These are phyloP conservation scores for Crypturellus undulatus DNA, from an alignment of 2,113 vertebrate genomes.

Conservation along the genomic window DNA sequence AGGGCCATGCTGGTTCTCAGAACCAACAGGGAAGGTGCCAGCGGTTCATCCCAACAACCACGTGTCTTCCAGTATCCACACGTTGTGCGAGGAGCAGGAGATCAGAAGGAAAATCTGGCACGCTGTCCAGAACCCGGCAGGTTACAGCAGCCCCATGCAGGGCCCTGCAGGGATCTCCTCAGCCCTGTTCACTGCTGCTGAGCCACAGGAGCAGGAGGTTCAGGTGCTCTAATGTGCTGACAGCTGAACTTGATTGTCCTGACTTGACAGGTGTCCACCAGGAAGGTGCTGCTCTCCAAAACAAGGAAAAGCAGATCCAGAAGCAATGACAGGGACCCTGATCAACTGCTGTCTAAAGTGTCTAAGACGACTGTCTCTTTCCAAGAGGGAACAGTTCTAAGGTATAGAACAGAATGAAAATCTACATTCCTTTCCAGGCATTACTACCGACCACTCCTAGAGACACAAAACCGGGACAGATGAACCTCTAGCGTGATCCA, in stretches of 20 bases:
- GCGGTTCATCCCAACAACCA: neutral
- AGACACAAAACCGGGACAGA: neutral
- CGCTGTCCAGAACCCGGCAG: neutral
- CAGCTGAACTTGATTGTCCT: too few relatives aligned
- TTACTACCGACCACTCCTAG: neutral
- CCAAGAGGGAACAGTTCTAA: neutral
- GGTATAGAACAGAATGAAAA: neutral
- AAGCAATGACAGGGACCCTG: neutral
- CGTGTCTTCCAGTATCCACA: accelerated
- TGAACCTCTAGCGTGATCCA: neutral
- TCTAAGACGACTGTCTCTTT: neutral
- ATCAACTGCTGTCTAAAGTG: neutral
- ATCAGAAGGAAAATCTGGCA: neutral
- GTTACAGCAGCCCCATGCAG: neutral
- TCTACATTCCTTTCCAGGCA: neutral
- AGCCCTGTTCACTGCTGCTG: neutral
- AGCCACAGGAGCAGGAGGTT: neutral
- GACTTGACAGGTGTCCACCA: neutral
- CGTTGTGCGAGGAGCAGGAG: neutral
- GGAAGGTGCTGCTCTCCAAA: neutral
- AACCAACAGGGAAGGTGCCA: neutral
- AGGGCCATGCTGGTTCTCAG: neutral
- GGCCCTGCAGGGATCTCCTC: neutral
- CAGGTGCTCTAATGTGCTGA: neutral
- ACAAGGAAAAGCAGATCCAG: neutral